Base-by-base conservation (phyloP, 1,140 invertebrate species). In the Drosophila pachea region DNA sequence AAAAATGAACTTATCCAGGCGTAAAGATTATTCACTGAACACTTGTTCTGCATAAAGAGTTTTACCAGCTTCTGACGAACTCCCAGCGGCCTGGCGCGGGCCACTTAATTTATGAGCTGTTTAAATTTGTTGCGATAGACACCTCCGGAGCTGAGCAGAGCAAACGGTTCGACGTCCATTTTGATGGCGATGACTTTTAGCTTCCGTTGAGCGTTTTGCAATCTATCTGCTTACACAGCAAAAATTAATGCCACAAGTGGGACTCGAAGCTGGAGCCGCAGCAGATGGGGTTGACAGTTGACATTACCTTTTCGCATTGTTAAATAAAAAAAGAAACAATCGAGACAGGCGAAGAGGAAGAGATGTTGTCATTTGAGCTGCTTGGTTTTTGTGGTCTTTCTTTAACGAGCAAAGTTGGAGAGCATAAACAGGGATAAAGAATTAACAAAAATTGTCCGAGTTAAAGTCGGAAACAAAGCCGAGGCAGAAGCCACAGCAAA, bases 191-290 rank as follows among this genome's bases (percentile, higher is more conserved):
- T 83, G 78, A 83, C 78, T 83, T 68, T 84, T 76, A 79, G 68
- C 68, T 76, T 73, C 79, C 73, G 60, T 53, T 63, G 52, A 38
- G 73, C 65, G 75, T 84, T 83, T 79, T 84, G 76, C 68, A 83
- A 83, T 83, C 78, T 83, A 83, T 83, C 79, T 83, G 78, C 78
- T 83, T 84, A 83, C 78, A 76, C 68, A 84, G 78, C 78, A 83
- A 52, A 83, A 84, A 83, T 84, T 83, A 83, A 84, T 84, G 78
- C 78, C 79, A 82, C 75, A 75, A 72, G 77, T 75, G 11, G 11
- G 11, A 22, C 1, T 22, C 50, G 12, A 14, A 11, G 32, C n/a
- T 14, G 63, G 35, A 59, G 22, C 42, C 29, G 22, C 32, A 58
- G 45, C 54, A 40, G 45, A 38, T 36, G 53, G 61, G 35, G 53